Base-by-base conservation (phyloP, 1,140 invertebrate species). In the Cardiocondyla obscurior region DNA sequence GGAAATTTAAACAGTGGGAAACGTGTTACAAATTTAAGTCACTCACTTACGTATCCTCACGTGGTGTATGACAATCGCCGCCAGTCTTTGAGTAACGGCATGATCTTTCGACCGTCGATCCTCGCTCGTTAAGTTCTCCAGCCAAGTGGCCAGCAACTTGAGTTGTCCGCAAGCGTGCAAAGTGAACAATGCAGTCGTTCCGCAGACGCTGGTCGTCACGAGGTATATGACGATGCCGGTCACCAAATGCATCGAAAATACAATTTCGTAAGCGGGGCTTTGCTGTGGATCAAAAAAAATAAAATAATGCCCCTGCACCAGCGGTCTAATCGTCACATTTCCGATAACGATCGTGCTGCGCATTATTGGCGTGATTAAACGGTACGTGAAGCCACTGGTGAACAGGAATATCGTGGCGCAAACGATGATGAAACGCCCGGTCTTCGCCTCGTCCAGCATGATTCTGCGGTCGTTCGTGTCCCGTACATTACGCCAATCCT, bases 21-120 rank as follows among this genome's bases (percentile, higher is more conserved):
- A 67, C 30, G 1, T 0, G 8, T 30, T 42, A 79, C 39, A 14
- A n/a, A 39, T 67, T 69, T 67, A 12, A 55, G 46, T 2, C 36
- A 58, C 46, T 82, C 19, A 67, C 67, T 22, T 60, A 25, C 82
- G 49, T 57, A 46, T 79, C 42, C 53, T 51, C 53, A 87, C 73
- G 77, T 92, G 92, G 53, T 83, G 83, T 28, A 84, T 19, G 25
- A 92, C 74, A 12, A 91, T 88, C 0, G 70, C 33, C 4, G 83
- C 83, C 5, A 91, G 76, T 74, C 65, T 88, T 5, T 51, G 46
- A 25, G 87, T 49, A 14, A 82, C 19, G 1, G 1, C 12, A 1
- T 5, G 4, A 19, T 81, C 12, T 19, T 57, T 53, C 14, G 30
- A 30, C 12, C 22, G 25, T 12, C 67, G n/a, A 0, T 28, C n/a